A percentile compares a stretch with the other conserved stretches of the same genome.
Conservation (phyloP, 2,888 invertebrate genomes). For the Helleia helle region DNA sequence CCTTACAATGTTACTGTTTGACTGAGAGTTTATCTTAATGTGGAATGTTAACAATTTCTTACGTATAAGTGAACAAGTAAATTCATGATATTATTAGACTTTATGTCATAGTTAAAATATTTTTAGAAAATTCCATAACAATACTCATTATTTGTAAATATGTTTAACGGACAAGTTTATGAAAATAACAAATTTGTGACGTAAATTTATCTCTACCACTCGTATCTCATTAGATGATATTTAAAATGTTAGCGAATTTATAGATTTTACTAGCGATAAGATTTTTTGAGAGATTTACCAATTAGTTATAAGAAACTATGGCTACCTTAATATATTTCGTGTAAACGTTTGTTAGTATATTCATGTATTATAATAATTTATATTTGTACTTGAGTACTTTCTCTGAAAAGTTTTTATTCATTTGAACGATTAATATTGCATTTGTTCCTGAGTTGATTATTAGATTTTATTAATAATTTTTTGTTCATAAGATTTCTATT, state of each 20-base stretch:
- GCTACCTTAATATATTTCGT: slow-evolving; percentile 63
- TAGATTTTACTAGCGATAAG: slow-evolving; percentile 57
- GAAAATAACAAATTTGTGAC: slow-evolving; percentile 46
- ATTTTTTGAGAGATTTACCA: slow-evolving; percentile 69
- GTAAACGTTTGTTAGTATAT: slow-evolving; percentile 69
- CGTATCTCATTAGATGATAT: slow-evolving; percentile 73
- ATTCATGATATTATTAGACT: slow-evolving; percentile 1
- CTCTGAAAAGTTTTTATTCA: slow-evolving; percentile 53
- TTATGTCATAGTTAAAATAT: slow-evolving; percentile 15
- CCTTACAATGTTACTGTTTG: slow-evolving; percentile 32
- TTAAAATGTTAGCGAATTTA: slow-evolving; percentile 71
- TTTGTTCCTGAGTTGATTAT: slow-evolving; percentile 73
- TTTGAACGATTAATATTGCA: slow-evolving; percentile 71
- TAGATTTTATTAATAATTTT: slow-evolving; percentile 66
- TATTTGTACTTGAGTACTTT: slow-evolving; percentile 56
- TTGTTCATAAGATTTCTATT: slow-evolving; percentile 52
- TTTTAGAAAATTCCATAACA: slow-evolving; percentile 26
- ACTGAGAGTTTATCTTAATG: slow-evolving; percentile 23
- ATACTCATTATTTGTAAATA: slow-evolving; percentile 71
- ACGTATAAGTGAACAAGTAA: slow-evolving; percentile 8
- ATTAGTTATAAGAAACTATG: slow-evolving; percentile 62
- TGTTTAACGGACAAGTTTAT: slow-evolving; percentile 38
- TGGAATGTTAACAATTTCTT: slow-evolving; percentile 10
- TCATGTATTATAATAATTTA: slow-evolving; percentile 61
- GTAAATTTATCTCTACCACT: slow-evolving; percentile 64